Percentiles rank a stretch among this genome's conserved stretches.
Evolutionary conservation across 2,888 invertebrate genomes (phyloP).

Genomic region (Ashinkailepas kermadecensis): DNA sequence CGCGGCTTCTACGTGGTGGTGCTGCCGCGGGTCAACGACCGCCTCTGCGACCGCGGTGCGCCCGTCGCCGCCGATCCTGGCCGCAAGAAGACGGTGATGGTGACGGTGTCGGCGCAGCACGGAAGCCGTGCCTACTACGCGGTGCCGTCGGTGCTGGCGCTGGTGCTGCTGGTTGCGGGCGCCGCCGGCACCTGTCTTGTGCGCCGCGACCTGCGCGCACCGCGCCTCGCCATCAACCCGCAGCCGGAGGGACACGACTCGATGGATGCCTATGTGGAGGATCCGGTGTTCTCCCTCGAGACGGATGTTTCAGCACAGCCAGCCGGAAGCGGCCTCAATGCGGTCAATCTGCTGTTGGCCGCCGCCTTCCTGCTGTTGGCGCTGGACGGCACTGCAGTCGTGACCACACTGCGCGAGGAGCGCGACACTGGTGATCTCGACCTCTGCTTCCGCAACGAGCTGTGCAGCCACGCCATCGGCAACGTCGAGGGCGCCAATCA

Average conservation of each 20-base stretch:
- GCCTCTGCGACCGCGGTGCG: slow-evolving; percentile 28
- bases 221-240: slow-evolving; percentile 58
- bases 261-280: slow-evolving; percentile 83
- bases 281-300: slow-evolving; percentile 75
- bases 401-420: slow-evolving; percentile 92
- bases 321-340: slow-evolving; percentile 82
- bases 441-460: not conserved
- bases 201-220: slow-evolving; percentile 54
- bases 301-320: slow-evolving; percentile 45
- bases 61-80: slow-evolving; percentile 1
- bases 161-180: slow-evolving; percentile 88
- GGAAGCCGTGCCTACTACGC: slow-evolving; percentile 74
- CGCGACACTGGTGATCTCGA: slow-evolving; percentile 50
- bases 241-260: slow-evolving; percentile 72
- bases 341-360: slow-evolving; percentile 74
- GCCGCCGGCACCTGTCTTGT: slow-evolving; percentile 61
- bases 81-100: slow-evolving; percentile 76
- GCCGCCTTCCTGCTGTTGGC: slow-evolving; percentile 64
- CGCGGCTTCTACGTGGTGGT: slow-evolving; percentile 24
- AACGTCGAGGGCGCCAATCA: slow-evolving; percentile 54
- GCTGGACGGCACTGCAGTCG: slow-evolving; percentile 76
- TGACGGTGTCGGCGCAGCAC: slow-evolving; percentile 67
- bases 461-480: not conserved
- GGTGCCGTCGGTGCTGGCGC: slow-evolving; percentile 76
- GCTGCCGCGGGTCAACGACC: slow-evolving; percentile 29